Percentiles rank a stretch among this genome's conserved stretches.
Conservation (phyloP, 2,113 vertebrate species). For the Lepus timidus region DNA sequence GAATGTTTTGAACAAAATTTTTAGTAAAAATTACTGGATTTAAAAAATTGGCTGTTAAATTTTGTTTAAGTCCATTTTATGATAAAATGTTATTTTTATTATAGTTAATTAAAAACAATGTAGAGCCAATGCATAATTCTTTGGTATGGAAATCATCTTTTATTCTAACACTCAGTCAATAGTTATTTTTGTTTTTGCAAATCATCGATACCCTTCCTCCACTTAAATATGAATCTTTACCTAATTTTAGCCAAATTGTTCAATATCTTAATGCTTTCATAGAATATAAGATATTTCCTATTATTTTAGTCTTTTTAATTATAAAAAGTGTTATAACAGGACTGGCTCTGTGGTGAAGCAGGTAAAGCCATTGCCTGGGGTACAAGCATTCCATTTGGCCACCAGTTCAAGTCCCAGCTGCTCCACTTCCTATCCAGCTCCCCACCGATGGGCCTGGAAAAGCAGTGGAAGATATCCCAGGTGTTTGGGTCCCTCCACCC, state of each 20-base stretch:
- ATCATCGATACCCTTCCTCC: not conserved
- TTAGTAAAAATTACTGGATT: slow-evolving; percentile 38
- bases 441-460: too few relatives aligned
- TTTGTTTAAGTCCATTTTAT: slow-evolving; percentile 40
- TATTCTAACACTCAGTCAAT: not conserved
- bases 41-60: not conserved
- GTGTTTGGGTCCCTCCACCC: too few relatives aligned
- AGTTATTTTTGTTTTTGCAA: slow-evolving; percentile 19
- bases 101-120: not conserved
- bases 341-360: too few relatives aligned
- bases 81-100: not conserved
- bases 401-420: too few relatives aligned
- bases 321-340: not conserved
- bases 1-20: slow-evolving; percentile 31
- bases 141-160: not conserved
- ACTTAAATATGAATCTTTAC: not conserved
- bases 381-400: too few relatives aligned
- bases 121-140: not conserved
- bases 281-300: slow-evolving; percentile 21
- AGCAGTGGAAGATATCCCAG: too few relatives aligned
- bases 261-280: slow-evolving; percentile 16
- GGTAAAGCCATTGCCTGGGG: too few relatives aligned
- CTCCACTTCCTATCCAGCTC: too few relatives aligned
- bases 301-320: slow-evolving; percentile 1
- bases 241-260: not conserved